Evolutionary conservation across 2,888 invertebrate species (phyloP).

Genomic region (Mesorhabditis belari): DNA sequence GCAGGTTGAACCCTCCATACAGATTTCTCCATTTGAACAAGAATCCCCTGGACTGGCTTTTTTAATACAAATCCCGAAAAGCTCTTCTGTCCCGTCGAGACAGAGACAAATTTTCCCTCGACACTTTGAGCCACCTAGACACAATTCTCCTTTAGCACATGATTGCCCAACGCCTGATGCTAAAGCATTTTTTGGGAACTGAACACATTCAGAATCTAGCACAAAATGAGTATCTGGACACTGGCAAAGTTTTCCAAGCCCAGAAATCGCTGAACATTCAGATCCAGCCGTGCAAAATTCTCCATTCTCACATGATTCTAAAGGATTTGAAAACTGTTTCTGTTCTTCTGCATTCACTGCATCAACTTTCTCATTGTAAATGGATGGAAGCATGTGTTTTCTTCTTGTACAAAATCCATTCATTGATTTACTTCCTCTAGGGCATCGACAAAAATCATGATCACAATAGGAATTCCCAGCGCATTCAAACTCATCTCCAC

Average conservation of each 20-base stretch:
- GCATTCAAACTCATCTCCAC: constrained; percentile 33
- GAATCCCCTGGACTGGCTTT: constrained; percentile 36
- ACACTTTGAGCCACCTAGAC: constrained; percentile 35
- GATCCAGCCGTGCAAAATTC: constrained; percentile 35
- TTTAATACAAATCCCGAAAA: constrained; percentile 39
- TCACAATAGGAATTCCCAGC: constrained; percentile 41
- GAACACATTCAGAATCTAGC: constrained; percentile 30
- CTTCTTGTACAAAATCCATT: constrained; percentile 34
- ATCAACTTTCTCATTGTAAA: neutral
- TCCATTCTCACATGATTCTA: constrained; percentile 34
- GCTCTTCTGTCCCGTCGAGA: constrained; percentile 13
- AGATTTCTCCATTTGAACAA: constrained; percentile 44
- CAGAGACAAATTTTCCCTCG: constrained; percentile 25
- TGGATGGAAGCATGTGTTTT: neutral
- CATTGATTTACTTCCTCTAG: constrained; percentile 30
- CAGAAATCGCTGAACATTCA: constrained; percentile 32
- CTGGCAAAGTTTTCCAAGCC: constrained; percentile 39
- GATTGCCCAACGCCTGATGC: constrained; percentile 22
- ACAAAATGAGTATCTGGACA: constrained; percentile 25
- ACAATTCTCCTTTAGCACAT: constrained; percentile 30
- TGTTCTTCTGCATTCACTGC: neutral
- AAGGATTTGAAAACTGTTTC: constrained; percentile 18
- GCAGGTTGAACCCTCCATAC: constrained; percentile 35
- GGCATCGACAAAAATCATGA: constrained; percentile 40
- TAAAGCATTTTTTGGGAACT: constrained; percentile 12